Percentiles rank a stretch among this genome's conserved stretches.
Evolutionary conservation across 2,113 vertebrate species (phyloP).

Genomic region (Choloepus hoffmanni): DNA sequence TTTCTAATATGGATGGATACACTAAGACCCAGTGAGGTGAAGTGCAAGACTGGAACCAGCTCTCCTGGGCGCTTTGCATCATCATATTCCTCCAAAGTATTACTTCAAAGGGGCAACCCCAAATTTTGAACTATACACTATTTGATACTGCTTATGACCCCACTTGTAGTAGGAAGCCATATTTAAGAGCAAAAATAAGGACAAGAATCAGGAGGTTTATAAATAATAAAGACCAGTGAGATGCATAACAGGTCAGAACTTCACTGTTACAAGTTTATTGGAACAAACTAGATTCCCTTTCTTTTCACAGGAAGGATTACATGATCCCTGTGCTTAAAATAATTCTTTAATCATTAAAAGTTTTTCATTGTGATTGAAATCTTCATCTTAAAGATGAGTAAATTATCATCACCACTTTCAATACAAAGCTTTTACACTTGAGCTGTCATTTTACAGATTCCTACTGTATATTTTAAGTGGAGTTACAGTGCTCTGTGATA

Average conservation of each 20-base stretch:
- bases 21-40: neutral
- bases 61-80: neutral
- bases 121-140: neutral
- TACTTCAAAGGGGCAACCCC: neutral
- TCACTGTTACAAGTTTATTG: conserved; percentile 61
- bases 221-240: conserved; percentile 67
- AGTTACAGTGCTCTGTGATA: conserved; percentile 82
- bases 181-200: neutral
- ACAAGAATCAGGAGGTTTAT: conserved; percentile 1
- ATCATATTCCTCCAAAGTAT: neutral
- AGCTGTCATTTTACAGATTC: conserved; percentile 83
- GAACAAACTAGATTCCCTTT: conserved; percentile 50
- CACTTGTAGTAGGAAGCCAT: neutral
- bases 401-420: conserved; percentile 83
- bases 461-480: conserved; percentile 81
- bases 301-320: conserved; percentile 68
- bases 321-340: conserved; percentile 70
- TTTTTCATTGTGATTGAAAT: conserved; percentile 81
- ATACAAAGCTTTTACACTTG: conserved; percentile 83
- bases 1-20: neutral
- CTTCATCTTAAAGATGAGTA: conserved; percentile 80
- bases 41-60: neutral
- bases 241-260: conserved; percentile 61
- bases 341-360: conserved; percentile 69
- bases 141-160: neutral